Percentiles rank a stretch among this genome's conserved stretches.
These are phyloP conservation scores for Zaprionus tsacasi DNA, from an alignment of 1,140 invertebrate genomes.

Conservation along the genomic window DNA sequence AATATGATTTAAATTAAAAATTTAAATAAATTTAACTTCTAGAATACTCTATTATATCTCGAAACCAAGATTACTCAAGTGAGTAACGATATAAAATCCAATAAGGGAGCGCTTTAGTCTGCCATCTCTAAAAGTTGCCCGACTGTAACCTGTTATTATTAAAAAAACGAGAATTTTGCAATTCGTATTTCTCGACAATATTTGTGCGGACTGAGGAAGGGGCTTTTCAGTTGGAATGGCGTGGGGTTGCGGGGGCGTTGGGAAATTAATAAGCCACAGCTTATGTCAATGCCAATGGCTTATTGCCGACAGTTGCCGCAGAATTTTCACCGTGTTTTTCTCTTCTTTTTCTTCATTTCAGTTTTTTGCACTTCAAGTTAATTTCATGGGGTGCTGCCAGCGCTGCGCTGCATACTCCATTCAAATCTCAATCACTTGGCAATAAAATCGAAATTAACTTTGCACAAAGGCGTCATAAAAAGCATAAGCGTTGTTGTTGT, in stretches of 20 bases:
- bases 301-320: conserved; percentile 57
- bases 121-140: neutral
- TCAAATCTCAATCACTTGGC: conserved; percentile 79
- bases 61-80: too few species aligned
- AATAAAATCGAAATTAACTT: conserved; percentile 82
- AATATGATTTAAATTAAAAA: too few species aligned
- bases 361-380: conserved; percentile 41
- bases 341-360: neutral
- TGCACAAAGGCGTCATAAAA: conserved; percentile 76
- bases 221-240: conserved; percentile 39
- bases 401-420: conserved; percentile 48
- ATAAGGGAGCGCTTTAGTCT: neutral
- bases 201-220: conserved; percentile 38
- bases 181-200: conserved; percentile 60
- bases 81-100: too few species aligned
- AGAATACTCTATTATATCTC: too few species aligned
- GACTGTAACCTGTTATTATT: conserved; percentile 26
- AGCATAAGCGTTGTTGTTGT: conserved; percentile 49
- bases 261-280: conserved; percentile 77
- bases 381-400: conserved; percentile 48
- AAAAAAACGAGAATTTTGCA: conserved; percentile 23
- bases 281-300: conserved; percentile 69
- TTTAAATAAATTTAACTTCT: too few species aligned
- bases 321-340: conserved; percentile 19
- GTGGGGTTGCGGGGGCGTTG: conserved; percentile 12